Evolutionary conservation across 2,113 vertebrate species (phyloP).

Genomic region (Tyrannus savana): DNA sequence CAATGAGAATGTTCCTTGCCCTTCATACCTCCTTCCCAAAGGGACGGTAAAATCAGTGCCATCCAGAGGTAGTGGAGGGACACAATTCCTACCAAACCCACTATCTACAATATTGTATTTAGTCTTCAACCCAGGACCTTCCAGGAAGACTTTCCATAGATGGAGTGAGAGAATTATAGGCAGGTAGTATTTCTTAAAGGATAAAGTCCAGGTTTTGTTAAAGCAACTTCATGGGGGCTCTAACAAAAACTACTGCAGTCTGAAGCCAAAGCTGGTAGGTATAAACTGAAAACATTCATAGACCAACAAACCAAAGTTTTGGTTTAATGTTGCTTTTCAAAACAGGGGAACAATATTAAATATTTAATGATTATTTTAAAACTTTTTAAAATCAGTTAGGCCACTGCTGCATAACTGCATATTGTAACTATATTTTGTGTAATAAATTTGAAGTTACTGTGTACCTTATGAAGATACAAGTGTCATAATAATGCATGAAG

Average conservation of each 20-base stretch:
- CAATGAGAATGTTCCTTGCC: not conserved
- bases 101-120: not conserved
- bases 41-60: not conserved
- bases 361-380: not conserved
- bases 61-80: not conserved
- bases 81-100: not conserved
- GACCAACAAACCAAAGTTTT: not conserved
- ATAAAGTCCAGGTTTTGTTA: not conserved
- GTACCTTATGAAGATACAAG: not conserved
- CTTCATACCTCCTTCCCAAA: not conserved
- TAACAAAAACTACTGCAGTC: not conserved
- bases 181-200: not conserved
- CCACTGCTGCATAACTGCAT: not conserved
- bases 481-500: not conserved
- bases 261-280: not conserved
- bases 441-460: not conserved
- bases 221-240: not conserved
- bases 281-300: not conserved
- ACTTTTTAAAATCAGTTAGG: not conserved
- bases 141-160: not conserved
- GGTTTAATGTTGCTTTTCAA: not conserved
- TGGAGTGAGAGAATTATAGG: not conserved
- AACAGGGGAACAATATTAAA: not conserved
- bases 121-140: not conserved
- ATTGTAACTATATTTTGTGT: not conserved